Evolutionary conservation across 2,113 vertebrate genomes (phyloP), one percentile per base, ranked within the genome.

Genomic region (Macquaria australasica): DNA sequence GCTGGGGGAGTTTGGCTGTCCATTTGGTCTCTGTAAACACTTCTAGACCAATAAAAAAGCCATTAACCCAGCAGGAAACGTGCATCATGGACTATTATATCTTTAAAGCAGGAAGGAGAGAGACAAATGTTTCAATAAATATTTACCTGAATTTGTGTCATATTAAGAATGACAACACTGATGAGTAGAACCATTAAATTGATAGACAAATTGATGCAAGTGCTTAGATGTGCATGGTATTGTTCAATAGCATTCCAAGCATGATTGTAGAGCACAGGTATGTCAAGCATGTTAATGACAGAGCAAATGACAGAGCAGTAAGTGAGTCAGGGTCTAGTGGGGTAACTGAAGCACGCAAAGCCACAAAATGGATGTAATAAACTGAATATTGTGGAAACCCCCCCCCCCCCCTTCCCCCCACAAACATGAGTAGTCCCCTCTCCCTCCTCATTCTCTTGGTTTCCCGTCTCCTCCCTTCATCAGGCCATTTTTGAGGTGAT

Each of bases 401-500:
- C n/a, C n/a, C n/a, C n/a, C n/a, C n/a, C n/a, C n/a, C n/a, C n/a
- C n/a, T n/a, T n/a, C n/a, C n/a, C n/a, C n/a, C n/a, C 28, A 51
- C 14, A 25, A 20, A 11, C n/a, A 69, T 21, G 18, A 53, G 9
- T 18, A 3, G 20, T 50, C 28, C 64, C 11, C 11, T 34, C 12
- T 21, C 11, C 9, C 20, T 20, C 25, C 21, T 73, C 4, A n/a
- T 6, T 59, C 0, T 31, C 8, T 43, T 23, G 34, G 6, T 23
- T 41, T 25, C 55, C 7, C 34, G 2, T 25, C 8, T 80, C 23
- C 5, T 12, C 20, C 41, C 8, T 64, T 4, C 41, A 31, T 69
- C 80, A 99, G 98, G 96, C 98, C 1, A 98, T 99, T 91, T 99
- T 99, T 92, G 98, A 99, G 93, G 96, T 99, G 85, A 99, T 99